These are phyloP conservation scores for Athripsodes cinereus DNA, from an alignment of 2,888 invertebrate species.

Conservation along the genomic window DNA sequence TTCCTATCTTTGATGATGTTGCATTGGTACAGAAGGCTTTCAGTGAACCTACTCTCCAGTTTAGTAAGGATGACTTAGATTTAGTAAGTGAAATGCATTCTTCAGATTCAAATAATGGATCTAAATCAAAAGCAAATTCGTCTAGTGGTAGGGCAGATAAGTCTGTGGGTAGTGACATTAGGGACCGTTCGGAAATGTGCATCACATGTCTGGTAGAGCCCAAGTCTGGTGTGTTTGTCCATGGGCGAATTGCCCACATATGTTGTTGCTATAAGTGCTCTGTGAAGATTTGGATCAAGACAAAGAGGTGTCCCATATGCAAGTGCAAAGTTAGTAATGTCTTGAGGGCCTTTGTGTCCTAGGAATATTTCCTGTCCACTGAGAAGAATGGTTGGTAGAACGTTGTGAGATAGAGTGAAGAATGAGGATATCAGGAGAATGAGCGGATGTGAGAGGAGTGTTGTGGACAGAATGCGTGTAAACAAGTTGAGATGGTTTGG, in stretches of 20 bases:
- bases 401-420: no score
- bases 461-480: no score
- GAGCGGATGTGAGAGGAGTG: no score
- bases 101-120: slow-evolving; percentile 6
- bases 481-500: no score
- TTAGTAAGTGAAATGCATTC: slow-evolving; percentile 8
- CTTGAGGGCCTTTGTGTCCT: slow-evolving; percentile 53
- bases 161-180: neutral
- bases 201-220: slow-evolving; percentile 56
- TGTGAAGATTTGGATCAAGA: slow-evolving; percentile 56
- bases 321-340: slow-evolving; percentile 63
- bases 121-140: slow-evolving; percentile 32
- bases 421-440: no score
- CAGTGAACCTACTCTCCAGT: slow-evolving; percentile 39
- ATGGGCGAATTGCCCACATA: slow-evolving; percentile 59
- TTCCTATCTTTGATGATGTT: slow-evolving; percentile 14
- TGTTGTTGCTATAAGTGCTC: slow-evolving; percentile 69
- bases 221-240: slow-evolving; percentile 63
- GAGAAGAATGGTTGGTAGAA: no score
- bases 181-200: slow-evolving; percentile 40
- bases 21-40: slow-evolving; percentile 38
- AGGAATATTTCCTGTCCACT: neutral
- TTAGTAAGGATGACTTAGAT: slow-evolving; percentile 32
- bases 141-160: slow-evolving; percentile 30
- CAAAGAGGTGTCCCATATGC: slow-evolving; percentile 62